These are phyloP conservation scores for Coilia nasus DNA, from an alignment of 2,797 vertebrate genomes.

Conservation along the genomic window DNA sequence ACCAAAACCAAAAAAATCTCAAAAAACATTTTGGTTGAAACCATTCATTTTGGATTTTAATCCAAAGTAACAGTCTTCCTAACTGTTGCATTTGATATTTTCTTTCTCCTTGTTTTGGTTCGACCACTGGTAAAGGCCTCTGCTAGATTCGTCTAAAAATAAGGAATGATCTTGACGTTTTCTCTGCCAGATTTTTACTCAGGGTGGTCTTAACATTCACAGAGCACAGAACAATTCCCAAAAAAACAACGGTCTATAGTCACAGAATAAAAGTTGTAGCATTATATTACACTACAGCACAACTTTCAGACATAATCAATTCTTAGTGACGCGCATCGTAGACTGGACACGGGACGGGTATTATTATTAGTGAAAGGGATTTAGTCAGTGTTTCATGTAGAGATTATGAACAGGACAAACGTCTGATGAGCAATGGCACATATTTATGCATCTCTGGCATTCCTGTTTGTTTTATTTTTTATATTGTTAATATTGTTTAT, in stretches of 20 bases:
- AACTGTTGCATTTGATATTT: background rate
- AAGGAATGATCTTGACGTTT: background rate
- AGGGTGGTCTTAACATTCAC: background rate
- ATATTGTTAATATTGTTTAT: conserved; percentile 35
- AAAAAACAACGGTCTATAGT: background rate
- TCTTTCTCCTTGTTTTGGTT: background rate
- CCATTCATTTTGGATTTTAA: background rate
- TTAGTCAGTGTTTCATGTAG: conserved; percentile 29
- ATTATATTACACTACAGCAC: background rate
- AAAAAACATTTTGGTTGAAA: background rate
- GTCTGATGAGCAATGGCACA: conserved; percentile 42
- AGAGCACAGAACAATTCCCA: background rate
- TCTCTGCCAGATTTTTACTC: background rate
- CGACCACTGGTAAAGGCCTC: background rate
- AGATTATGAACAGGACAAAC: background rate
- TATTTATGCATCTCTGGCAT: conserved; percentile 49
- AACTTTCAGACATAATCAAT: background rate
- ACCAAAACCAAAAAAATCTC: background rate
- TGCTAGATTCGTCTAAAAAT: background rate
- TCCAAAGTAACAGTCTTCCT: background rate
- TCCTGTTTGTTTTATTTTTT: conserved; percentile 56
- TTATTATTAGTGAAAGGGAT: conserved; percentile 33
- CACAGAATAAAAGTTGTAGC: background rate
- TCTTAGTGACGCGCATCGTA: conserved; percentile 28
- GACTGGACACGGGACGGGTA: background rate